Evolutionary conservation across 2,113 vertebrate species (phyloP).

Genomic region (Apodemus speciosus): DNA sequence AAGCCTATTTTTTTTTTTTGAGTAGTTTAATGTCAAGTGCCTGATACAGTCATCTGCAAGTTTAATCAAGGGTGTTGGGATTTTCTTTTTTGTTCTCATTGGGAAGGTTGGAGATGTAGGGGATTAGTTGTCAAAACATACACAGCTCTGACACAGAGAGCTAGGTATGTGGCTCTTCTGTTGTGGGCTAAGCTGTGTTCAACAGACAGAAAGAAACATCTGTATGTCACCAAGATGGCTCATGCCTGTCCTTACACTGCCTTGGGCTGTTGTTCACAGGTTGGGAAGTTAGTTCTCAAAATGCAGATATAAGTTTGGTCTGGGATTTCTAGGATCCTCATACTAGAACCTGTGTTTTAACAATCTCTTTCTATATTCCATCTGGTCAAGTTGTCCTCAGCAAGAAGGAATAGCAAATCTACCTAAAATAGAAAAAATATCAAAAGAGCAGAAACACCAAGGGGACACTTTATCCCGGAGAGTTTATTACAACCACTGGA

Average conservation of each 20-base stretch:
- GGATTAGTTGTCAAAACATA: background rate
- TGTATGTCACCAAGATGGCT: background rate
- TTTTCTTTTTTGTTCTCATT: constrained; percentile 60
- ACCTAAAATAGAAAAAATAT: background rate
- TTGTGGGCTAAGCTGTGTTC: background rate
- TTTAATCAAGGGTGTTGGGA: constrained; percentile 58
- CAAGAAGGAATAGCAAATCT: background rate
- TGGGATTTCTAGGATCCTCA: background rate
- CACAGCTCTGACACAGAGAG: background rate
- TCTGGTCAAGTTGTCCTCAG: background rate
- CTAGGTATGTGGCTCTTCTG: background rate
- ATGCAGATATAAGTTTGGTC: background rate
- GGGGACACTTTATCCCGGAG: background rate
- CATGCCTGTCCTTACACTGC: background rate
- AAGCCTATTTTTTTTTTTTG: constrained; percentile 54
- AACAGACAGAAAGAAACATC: background rate
- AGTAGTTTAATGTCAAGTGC: constrained; percentile 78
- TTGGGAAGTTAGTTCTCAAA: background rate
- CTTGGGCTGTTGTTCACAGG: background rate
- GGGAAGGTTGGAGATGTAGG: background rate
- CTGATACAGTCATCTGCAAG: constrained; percentile 74
- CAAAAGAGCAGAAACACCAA: constrained; percentile 5
- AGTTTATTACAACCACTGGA: background rate
- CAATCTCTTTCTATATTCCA: background rate
- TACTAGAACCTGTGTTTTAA: background rate